Base-by-base conservation (phyloP, 1,140 invertebrate genomes). In the Chlorops oryzae region DNA sequence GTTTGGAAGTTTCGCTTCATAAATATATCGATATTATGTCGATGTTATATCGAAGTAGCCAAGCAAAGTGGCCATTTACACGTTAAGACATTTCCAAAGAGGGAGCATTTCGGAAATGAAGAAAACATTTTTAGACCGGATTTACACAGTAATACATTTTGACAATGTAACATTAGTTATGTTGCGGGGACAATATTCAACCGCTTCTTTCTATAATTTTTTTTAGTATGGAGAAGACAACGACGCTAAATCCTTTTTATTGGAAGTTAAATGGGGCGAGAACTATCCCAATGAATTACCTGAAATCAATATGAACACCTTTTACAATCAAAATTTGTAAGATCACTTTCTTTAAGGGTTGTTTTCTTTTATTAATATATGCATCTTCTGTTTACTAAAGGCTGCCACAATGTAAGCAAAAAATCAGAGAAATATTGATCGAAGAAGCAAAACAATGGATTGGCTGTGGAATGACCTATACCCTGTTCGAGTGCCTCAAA, bases 281-380 rank as follows among this genome's bases (percentile, higher is more conserved):
- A 82, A 82, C 46, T 97, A 97, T 75, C 93, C 93, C 21, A 81
- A 85, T 37, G 84, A 86, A 55, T 79, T 82, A 57, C 92, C 93
- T 25, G 74, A 64, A 7, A 80, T 96, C 35, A 94, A 88, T 73
- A 78, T 97, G 76, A 86, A 95, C 63, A 83, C 88, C 23, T 97
- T 96, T 75, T 96, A 93, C 65, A 97, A 97, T 75, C 88, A 89
- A 65, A 86, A 91, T 73, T 74, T 94, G 92, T 95, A 80, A 85
- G 86, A n/a, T 84, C 62, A 42, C n/a, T 20, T 44, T 10, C 17
- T 18, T 27, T 17, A 44, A 48, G 27, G 32, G 12, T 28, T 39
- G 20, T 43, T 42, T 48, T 28, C 12, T 18, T 3, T 51, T 23
- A 23, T 24, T 13, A 39, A n/a, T 39, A 39, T 15, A 15, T 13